Percentiles rank a stretch among this genome's conserved stretches.
phyloP scores from a whole-genome alignment of 2,797 vertebrate species.

The Ptychadena robeensis region DNA sequence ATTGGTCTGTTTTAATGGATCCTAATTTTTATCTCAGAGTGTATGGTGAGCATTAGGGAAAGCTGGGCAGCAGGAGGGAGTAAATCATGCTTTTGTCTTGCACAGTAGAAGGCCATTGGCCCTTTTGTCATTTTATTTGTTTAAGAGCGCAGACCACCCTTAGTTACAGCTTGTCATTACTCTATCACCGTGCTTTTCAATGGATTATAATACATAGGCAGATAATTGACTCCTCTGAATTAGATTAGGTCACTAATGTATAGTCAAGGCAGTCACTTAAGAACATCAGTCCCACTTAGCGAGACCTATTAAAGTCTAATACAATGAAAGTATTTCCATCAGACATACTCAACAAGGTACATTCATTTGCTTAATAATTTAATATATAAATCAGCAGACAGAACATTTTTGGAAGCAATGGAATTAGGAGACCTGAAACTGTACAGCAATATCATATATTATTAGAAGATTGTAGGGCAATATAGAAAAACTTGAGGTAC shows the following conservation, averaged over 20 bases:
- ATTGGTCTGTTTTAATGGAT: too few relatives aligned
- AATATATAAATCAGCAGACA: conserved; percentile 7
- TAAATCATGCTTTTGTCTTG: conserved; percentile 23
- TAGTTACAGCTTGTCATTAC: conserved; percentile 36
- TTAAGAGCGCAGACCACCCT: conserved; percentile 19
- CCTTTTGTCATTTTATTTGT: conserved; percentile 22
- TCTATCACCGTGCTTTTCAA: conserved; percentile 2
- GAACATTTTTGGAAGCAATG: not conserved
- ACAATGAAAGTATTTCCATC: conserved; percentile 34
- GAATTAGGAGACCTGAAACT: not conserved
- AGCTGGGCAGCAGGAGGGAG: not conserved
- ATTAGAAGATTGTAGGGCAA: not conserved
- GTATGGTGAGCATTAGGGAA: too few relatives aligned
- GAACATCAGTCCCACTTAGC: conserved; percentile 55
- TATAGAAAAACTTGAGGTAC: not conserved
- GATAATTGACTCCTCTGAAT: conserved; percentile 58
- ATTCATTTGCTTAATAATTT: conserved; percentile 33
- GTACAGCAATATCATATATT: not conserved
- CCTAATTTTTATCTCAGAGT: too few relatives aligned
- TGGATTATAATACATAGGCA: conserved; percentile 36
- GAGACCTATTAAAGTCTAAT: conserved; percentile 35
- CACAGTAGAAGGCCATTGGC: not conserved
- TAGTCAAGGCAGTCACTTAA: conserved; percentile 55
- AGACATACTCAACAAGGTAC: conserved; percentile 20
- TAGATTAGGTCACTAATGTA: conserved; percentile 59